Conservation (phyloP, 2,888 invertebrate species). For the Cremastinae sp. region DNA sequence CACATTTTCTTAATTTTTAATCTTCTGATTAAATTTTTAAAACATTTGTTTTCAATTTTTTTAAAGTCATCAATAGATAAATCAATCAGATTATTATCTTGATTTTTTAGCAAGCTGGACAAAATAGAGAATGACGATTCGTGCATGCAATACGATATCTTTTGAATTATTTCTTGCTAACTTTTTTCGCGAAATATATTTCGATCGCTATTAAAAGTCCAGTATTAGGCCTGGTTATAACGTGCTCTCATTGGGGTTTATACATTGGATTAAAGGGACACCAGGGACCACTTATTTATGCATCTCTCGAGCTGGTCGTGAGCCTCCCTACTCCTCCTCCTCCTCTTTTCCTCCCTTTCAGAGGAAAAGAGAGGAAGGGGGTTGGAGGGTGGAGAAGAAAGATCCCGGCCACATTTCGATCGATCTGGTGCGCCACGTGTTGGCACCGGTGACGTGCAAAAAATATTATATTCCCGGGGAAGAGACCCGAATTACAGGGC, state of each 20-base stretch:
- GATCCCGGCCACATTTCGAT: constrained; percentile 72
- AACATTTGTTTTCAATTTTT: too few relatives aligned
- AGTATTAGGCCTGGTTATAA: constrained; percentile 52
- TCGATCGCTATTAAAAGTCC: constrained; percentile 64
- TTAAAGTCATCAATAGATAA: too few relatives aligned
- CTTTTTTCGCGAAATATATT: too few relatives aligned
- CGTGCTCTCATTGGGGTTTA: constrained; percentile 34
- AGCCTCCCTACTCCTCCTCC: constrained; percentile 35
- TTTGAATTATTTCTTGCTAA: too few relatives aligned
- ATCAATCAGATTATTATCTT: too few relatives aligned
- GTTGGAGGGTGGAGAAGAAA: constrained; percentile 31
- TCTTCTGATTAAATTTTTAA: too few relatives aligned
- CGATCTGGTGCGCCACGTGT: constrained; percentile 75
- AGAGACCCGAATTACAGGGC: constrained; percentile 63
- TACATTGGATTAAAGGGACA: constrained; percentile 64
- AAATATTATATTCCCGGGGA: constrained; percentile 71
- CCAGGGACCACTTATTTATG: constrained; percentile 71
- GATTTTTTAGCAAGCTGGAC: too few relatives aligned
- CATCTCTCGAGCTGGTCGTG: constrained; percentile 67
- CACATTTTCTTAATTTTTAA: too few relatives aligned
- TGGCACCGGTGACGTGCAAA: constrained; percentile 74
- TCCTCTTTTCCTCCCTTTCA: neutral
- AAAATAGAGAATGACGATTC: too few relatives aligned
- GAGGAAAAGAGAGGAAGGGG: constrained; percentile 15
- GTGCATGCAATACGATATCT: too few relatives aligned